A percentile compares a stretch with the other conserved stretches of the same genome.
Conservation (phyloP, 1,140 invertebrate genomes). For the Rhagoletis zephyria region DNA sequence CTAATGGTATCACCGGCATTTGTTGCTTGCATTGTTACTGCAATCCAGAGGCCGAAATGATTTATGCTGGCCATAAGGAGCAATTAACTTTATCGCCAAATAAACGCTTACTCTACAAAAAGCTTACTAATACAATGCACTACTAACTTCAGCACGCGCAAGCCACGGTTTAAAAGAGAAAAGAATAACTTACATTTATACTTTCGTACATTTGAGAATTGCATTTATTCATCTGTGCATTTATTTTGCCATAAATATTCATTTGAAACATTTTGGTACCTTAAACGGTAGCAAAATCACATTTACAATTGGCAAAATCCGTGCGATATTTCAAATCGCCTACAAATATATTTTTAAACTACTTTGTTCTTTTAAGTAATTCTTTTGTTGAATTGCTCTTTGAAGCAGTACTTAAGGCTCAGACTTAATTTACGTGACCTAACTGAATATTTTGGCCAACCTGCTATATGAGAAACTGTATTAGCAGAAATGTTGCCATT, state of each 20-base stretch:
- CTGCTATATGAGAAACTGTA: no score
- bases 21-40: background rate
- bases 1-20: no score
- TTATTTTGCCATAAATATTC: background rate
- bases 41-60: background rate
- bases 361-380: no score
- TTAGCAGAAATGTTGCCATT: no score
- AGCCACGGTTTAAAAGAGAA: background rate
- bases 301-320: background rate
- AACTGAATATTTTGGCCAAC: no score
- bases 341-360: no score
- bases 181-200: no score
- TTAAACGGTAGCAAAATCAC: conserved; percentile 29
- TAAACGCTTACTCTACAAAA: conserved; percentile 37
- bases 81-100: conserved; percentile 37
- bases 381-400: no score
- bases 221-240: background rate
- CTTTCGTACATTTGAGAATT: no score
- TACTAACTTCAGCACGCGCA: background rate
- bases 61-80: conserved; percentile 39
- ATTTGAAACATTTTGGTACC: background rate
- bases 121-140: background rate
- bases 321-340: background rate
- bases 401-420: no score
- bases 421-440: no score